Evolutionary conservation across 2,797 vertebrate genomes (phyloP).

Genomic region (Notamacropus eugenii): DNA sequence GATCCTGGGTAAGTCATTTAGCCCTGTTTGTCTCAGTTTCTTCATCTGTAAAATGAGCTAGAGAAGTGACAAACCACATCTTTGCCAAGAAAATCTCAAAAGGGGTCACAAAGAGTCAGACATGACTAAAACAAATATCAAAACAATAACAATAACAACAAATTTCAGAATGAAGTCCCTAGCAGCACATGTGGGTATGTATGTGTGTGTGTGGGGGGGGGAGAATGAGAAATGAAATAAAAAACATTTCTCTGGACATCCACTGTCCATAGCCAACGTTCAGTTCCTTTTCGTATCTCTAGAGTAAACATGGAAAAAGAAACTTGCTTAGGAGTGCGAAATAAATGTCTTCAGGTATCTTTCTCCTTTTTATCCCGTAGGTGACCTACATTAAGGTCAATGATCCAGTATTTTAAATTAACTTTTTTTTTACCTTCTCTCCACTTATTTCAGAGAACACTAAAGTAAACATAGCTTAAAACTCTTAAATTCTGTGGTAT

Average conservation of each 20-base stretch:
- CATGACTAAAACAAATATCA: too few relatives aligned
- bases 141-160: too few relatives aligned
- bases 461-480: constrained; percentile 10
- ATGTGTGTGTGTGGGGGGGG: not conserved
- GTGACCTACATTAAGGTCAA: constrained; percentile 9
- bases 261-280: not conserved
- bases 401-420: not conserved
- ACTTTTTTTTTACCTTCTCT: not conserved
- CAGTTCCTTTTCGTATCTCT: not conserved
- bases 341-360: not conserved
- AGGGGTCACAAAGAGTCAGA: too few relatives aligned
- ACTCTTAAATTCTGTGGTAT: not conserved
- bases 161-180: too few relatives aligned
- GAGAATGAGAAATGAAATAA: not conserved
- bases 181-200: not conserved
- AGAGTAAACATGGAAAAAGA: not conserved
- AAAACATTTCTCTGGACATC: not conserved
- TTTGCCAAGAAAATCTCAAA: too few relatives aligned
- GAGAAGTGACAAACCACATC: too few relatives aligned
- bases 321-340: not conserved
- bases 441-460: not conserved
- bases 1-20: too few relatives aligned
- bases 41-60: too few relatives aligned
- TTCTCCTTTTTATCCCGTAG: not conserved
- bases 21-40: too few relatives aligned